Evolutionary conservation across 2,113 vertebrate genomes (phyloP), one percentile per base, ranked within the genome.

Genomic region (Pelobates fuscus): DNA sequence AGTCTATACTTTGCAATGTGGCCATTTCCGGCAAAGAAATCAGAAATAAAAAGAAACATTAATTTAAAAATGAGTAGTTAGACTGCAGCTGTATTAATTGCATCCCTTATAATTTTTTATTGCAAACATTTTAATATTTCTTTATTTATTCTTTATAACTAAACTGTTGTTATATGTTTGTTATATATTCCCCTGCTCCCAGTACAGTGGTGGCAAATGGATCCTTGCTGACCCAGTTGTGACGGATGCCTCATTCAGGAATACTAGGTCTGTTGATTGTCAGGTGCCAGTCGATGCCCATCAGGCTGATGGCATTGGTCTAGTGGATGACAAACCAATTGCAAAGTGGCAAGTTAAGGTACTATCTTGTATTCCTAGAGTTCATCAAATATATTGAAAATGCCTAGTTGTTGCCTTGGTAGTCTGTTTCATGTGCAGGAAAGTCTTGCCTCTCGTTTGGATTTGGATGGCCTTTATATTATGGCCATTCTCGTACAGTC

Each of bases 341-440:
- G 82, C 85, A 27, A 91, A 84, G 55, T 96, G 93, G 93, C 91
- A 95, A 84, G 87, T 97, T 80, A 96, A 95, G 92, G 95, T 97
- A 75, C 26, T 32, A 11, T 27, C 24, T 27, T 21, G 14, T 25
- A 14, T 60, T 59, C 10, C 54, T n/a, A n/a, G n/a, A n/a, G n/a
- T n/a, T n/a, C 46, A 18, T 8, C 46, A 71, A 46, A 52, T 80
- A 70, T 8, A n/a, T n/a, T n/a, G n/a, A n/a, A n/a, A n/a, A n/a
- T n/a, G n/a, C n/a, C n/a, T n/a, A n/a, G n/a, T n/a, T n/a, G n/a
- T n/a, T n/a, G n/a, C n/a, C n/a, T n/a, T n/a, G n/a, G n/a, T n/a
- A n/a, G n/a, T n/a, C n/a, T n/a, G n/a, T n/a, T n/a, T n/a, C n/a
- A n/a, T n/a, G n/a, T n/a, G n/a, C n/a, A n/a, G n/a, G n/a, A n/a